These are phyloP conservation scores for Lasioglossum vierecki DNA, from an alignment of 2,888 invertebrate genomes.

Conservation along the genomic window DNA sequence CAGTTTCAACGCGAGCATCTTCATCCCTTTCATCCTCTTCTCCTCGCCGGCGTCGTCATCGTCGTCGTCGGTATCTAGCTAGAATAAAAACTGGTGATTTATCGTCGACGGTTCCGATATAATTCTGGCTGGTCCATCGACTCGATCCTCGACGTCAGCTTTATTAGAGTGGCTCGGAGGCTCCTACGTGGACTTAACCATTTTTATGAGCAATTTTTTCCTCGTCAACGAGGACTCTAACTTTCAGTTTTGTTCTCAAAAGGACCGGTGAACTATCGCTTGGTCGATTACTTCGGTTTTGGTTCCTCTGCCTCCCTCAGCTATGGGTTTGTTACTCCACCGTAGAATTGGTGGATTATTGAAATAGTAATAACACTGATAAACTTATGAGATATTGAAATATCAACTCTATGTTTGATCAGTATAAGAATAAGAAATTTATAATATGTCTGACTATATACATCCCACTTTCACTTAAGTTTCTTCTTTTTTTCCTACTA, in stretches of 20 bases:
- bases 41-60: conserved; percentile 41
- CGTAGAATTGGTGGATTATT: neutral
- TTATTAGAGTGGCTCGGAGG: conserved; percentile 63
- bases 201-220: neutral
- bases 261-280: neutral
- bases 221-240: neutral
- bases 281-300: neutral
- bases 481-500: no score
- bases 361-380: neutral
- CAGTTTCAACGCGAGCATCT: conserved; percentile 73
- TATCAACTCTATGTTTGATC: neutral
- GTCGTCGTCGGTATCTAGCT: conserved; percentile 52
- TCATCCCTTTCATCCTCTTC: conserved; percentile 59
- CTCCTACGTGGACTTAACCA: conserved; percentile 27
- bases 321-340: neutral
- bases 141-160: conserved; percentile 40
- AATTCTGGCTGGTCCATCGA: conserved; percentile 65
- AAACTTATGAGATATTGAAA: neutral
- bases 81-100: conserved; percentile 76
- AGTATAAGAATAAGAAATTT: no score
- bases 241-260: neutral
- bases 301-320: neutral
- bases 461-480: no score
- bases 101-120: conserved; percentile 69
- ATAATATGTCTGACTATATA: no score